These are phyloP conservation scores for Pherbina coryleti DNA, from an alignment of 2,888 invertebrate species.

Conservation along the genomic window DNA sequence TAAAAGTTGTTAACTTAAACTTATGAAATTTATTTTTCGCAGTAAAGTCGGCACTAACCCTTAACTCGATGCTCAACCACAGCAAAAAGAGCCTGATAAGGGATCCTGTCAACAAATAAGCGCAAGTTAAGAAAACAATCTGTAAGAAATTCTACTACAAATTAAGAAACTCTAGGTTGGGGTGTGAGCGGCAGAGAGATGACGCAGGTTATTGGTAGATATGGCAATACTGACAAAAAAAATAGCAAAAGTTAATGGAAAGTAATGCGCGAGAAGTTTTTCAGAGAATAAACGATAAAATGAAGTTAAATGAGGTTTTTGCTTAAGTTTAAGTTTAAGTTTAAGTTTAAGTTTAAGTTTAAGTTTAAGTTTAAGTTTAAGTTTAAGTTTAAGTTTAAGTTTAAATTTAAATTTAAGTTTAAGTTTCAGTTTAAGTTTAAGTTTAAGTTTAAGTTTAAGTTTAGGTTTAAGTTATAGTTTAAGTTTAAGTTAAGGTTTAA, in stretches of 20 bases:
- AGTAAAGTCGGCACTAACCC: background rate
- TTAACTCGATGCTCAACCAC: background rate
- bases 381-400: background rate
- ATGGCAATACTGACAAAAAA: conserved; percentile 29
- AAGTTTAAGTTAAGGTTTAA: no score
- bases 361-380: background rate
- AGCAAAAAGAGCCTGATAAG: background rate
- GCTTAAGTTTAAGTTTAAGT: background rate
- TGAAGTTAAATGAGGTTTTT: no score
- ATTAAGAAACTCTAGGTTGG: conserved; percentile 34
- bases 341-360: background rate
- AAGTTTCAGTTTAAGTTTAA: background rate
- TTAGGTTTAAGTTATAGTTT: no score
- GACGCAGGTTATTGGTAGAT: conserved; percentile 17
- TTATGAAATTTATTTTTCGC: conserved; percentile 44
- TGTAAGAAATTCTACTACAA: conserved; percentile 38
- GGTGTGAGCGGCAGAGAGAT: background rate
- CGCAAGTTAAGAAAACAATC: no score
- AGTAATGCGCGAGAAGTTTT: conserved; percentile 1
- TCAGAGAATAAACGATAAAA: background rate
- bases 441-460: background rate
- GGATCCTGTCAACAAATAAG: no score
- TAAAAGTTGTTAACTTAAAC: conserved; percentile 44
- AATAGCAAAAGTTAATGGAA: conserved; percentile 40
- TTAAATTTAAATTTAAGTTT: background rate